Evolutionary conservation across 2,888 invertebrate genomes (phyloP), one percentile per base, ranked within the genome.

Genomic region (Ametastegia equiseti): DNA sequence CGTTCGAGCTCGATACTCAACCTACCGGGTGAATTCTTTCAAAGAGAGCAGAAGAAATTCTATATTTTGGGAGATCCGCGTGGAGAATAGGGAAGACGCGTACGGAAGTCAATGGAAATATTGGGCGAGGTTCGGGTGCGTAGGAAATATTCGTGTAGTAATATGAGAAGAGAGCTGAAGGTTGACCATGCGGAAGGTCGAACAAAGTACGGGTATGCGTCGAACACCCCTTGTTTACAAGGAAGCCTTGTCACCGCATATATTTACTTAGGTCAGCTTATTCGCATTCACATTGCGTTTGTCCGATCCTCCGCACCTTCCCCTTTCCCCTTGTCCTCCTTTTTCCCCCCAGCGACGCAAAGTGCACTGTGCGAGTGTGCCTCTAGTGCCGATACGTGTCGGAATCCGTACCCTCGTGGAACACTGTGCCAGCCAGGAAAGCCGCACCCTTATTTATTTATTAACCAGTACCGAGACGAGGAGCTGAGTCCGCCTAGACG

Each of bases 361-460:
- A 88, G 89, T 89, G 89, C 89, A 88, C 84, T 88, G 88, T 86
- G 88, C 89, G 86, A 90, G 89, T 90, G 88, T 89, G 90, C 90
- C 82, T 89, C 89, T 89, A 87, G 88, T 88, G 88, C 84, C 86
- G 87, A 87, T 86, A 86, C 88, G 88, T 85, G 88, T 84, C 83
- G 88, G 89, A 79, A 88, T 87, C 81, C 83, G 83, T 82, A 82
- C 83, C 83, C 82, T 81, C 82, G 82, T 81, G 63, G 47, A 60
- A 60, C 75, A 81, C 73, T 81, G 77, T 81, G 81, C 81, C 81
- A 81, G 81, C 81, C 81, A 81, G 77, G 73, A 75, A 77, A 60
- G 78, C 78, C 78, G 30, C 73, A 81, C 81, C 50, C 81, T 81
- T 73, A 33, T 81, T 81, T 77, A 81, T 81, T 47, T 45, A 77